These are phyloP conservation scores for Drosophila anceps DNA, from an alignment of 2,888 invertebrate species.

Conservation along the genomic window DNA sequence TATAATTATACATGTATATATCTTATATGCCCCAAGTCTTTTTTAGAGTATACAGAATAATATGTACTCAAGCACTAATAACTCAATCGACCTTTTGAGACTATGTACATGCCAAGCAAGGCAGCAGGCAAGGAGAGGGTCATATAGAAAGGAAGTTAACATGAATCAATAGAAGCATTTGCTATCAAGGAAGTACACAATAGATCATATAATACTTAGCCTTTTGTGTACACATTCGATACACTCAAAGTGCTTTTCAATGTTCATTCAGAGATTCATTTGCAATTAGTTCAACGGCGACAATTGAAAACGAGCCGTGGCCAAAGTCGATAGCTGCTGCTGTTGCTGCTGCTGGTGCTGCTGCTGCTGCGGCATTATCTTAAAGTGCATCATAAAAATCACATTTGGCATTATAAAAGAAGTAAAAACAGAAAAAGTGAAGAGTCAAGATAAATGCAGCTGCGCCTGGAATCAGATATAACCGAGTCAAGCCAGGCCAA, in stretches of 20 bases:
- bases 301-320: constrained; percentile 70
- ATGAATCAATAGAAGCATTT: background rate
- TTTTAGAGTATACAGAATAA: background rate
- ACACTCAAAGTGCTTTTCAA: constrained; percentile 52
- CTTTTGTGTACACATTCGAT: background rate
- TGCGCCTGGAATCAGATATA: constrained; percentile 45
- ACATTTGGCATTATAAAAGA: constrained; percentile 75
- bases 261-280: constrained; percentile 39
- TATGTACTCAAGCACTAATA: background rate
- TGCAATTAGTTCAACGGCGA: constrained; percentile 61
- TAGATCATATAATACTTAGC: background rate
- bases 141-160: background rate
- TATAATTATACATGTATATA: too few relatives aligned
- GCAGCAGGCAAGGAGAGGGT: background rate
- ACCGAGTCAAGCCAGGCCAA: constrained; percentile 22
- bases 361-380: constrained; percentile 57
- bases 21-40: too few relatives aligned
- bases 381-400: constrained; percentile 76
- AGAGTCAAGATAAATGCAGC: constrained; percentile 47
- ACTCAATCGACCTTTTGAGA: constrained; percentile 2
- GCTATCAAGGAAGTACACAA: background rate
- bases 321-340: constrained; percentile 44
- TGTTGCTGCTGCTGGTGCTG: constrained; percentile 25
- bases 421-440: constrained; percentile 14
- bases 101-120: background rate